Evolutionary conservation across 2,888 invertebrate genomes (phyloP).

Genomic region (Arrhopalites spinosus): DNA sequence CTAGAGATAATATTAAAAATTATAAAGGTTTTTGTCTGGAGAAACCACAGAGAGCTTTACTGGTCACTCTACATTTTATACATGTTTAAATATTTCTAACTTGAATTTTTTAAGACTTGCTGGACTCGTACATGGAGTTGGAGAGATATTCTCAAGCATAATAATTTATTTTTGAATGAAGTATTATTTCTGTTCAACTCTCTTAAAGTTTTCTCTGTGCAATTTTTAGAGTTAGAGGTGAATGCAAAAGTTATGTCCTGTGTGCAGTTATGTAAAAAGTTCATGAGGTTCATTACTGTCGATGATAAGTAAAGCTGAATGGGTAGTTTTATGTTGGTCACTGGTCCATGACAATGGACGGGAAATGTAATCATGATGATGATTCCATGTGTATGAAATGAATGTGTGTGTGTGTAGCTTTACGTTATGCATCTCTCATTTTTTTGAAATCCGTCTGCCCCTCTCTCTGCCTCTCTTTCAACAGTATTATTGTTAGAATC

Average conservation of each 20-base stretch:
- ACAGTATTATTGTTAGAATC: neutral
- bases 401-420: conserved; percentile 10
- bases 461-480: neutral
- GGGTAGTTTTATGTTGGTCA: conserved; percentile 22
- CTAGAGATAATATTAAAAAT: too few species aligned
- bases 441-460: neutral
- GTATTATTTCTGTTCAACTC: too few species aligned
- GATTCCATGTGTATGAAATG: conserved; percentile 20
- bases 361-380: conserved; percentile 30
- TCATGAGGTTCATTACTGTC: conserved; percentile 5
- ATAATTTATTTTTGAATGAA: too few species aligned
- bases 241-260: neutral
- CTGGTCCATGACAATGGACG: conserved; percentile 37
- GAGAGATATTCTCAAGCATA: too few species aligned
- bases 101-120: too few species aligned
- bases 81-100: too few species aligned
- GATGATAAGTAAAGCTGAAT: conserved; percentile 6
- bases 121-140: too few species aligned
- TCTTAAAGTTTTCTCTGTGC: too few species aligned
- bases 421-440: neutral
- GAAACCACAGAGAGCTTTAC: too few species aligned
- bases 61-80: too few species aligned
- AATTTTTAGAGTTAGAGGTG: too few species aligned
- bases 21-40: too few species aligned
- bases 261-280: conserved; percentile 6